Conservation (phyloP, 1,140 invertebrate genomes). For the Oreohelix idahoensis region DNA sequence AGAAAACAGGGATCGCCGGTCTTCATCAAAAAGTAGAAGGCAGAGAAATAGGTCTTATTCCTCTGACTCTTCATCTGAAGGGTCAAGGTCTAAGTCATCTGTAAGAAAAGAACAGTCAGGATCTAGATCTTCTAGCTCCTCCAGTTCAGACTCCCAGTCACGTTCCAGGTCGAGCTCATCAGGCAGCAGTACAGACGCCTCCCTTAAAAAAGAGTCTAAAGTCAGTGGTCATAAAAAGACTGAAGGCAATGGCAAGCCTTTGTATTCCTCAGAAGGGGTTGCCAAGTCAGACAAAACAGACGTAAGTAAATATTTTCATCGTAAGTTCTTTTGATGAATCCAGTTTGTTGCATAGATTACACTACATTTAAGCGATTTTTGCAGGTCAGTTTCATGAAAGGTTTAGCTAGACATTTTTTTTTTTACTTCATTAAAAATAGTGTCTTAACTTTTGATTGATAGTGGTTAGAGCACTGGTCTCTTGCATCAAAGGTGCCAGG, state of each 20-base stretch:
- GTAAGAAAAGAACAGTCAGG: background rate
- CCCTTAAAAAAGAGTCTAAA: background rate
- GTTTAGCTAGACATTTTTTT: too few relatives aligned
- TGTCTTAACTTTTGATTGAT: too few relatives aligned
- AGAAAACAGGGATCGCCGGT: background rate
- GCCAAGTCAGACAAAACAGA: background rate
- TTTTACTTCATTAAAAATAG: too few relatives aligned
- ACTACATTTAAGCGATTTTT: too few relatives aligned
- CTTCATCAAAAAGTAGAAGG: background rate
- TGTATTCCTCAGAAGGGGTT: background rate
- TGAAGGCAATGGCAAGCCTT: background rate
- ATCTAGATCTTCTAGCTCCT: slow-evolving; percentile 39
- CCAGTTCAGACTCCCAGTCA: slow-evolving; percentile 43
- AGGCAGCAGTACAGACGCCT: slow-evolving; percentile 15
- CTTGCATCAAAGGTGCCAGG: too few relatives aligned
- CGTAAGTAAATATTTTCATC: background rate
- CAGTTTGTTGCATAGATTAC: too few relatives aligned
- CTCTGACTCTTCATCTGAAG: slow-evolving; percentile 11
- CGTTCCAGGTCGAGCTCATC: slow-evolving; percentile 54
- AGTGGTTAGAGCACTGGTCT: too few relatives aligned
- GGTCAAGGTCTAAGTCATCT: slow-evolving; percentile 22
- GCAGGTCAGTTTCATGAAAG: too few relatives aligned
- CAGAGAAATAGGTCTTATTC: background rate
- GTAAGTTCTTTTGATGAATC: too few relatives aligned
- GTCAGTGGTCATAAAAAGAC: background rate